These are phyloP conservation scores for Amitus sp. DNA, from an alignment of 2,888 invertebrate species.

Conservation along the genomic window DNA sequence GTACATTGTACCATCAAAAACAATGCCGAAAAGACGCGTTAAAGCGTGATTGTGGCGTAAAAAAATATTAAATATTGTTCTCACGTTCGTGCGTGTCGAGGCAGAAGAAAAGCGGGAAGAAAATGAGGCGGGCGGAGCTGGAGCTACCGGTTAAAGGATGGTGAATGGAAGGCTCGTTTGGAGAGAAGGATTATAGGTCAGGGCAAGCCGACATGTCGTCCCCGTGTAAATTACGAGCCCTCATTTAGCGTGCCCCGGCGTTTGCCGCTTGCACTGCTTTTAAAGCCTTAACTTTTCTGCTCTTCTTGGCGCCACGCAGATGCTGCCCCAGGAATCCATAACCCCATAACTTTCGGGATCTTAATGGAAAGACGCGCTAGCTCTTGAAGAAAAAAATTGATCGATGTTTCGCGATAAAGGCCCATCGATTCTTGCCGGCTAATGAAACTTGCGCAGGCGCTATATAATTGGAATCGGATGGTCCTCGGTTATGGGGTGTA, in stretches of 20 bases:
- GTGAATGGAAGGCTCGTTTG: conserved; percentile 19
- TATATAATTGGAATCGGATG: conserved; percentile 1
- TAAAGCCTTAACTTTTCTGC: conserved; percentile 25
- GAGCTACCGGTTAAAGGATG: conserved; percentile 17
- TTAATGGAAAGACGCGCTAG: neutral
- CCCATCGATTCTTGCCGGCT: too few species aligned
- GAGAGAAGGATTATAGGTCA: conserved; percentile 48
- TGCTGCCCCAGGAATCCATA: neutral
- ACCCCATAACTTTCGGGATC: neutral
- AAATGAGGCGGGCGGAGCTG: conserved; percentile 23
- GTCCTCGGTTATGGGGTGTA: too few species aligned
- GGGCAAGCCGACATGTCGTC: conserved; percentile 50
- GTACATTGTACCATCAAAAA: too few species aligned
- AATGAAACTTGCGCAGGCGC: too few species aligned
- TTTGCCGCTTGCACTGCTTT: conserved; percentile 14
- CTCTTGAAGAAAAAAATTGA: neutral
- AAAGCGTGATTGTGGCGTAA: too few species aligned
- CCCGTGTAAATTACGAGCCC: conserved; percentile 58
- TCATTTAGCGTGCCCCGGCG: conserved; percentile 52
- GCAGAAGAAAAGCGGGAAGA: conserved; percentile 17
- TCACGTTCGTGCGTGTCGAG: too few species aligned
- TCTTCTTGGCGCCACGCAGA: conserved; percentile 22
- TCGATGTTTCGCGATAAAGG: neutral
- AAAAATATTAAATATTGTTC: too few species aligned
- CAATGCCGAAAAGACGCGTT: too few species aligned